A percentile compares a stretch with the other conserved stretches of the same genome.
These are phyloP conservation scores for Pherbina coryleti DNA, from an alignment of 2,888 invertebrate genomes.

Conservation along the genomic window DNA sequence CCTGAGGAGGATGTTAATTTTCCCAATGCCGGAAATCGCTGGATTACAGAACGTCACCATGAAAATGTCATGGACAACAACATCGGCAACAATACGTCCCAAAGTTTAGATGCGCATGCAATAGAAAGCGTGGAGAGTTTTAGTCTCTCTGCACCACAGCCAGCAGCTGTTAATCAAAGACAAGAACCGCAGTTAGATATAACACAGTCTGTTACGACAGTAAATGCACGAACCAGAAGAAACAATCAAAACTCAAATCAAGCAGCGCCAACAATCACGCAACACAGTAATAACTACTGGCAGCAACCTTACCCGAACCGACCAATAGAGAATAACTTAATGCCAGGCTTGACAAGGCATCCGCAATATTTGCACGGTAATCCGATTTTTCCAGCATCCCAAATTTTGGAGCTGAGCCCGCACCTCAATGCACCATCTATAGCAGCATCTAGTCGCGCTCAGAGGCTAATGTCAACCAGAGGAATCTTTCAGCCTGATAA, in stretches of 20 bases:
- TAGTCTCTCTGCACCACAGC: background rate
- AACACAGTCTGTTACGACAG: background rate
- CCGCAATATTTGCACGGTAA: no score
- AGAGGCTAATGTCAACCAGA: background rate
- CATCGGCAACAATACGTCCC: no score
- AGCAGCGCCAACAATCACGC: background rate
- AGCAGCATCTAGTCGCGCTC: background rate
- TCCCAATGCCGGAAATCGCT: background rate
- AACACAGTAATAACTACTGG: background rate
- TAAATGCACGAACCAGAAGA: background rate
- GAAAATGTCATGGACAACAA: background rate
- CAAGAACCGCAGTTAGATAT: background rate
- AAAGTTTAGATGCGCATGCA: no score
- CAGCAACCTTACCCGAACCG: background rate
- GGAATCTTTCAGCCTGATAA: no score
- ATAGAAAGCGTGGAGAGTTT: no score
- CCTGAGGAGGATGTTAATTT: background rate
- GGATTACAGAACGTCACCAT: background rate
- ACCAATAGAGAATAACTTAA: background rate
- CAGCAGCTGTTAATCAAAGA: background rate
- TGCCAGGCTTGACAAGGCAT: background rate
- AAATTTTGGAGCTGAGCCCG: background rate
- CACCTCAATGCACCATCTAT: background rate
- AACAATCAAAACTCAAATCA: background rate
- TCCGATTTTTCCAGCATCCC: no score